phyloP scores from a whole-genome alignment of 2,797 vertebrate species.

The Morelia viridis region DNA sequence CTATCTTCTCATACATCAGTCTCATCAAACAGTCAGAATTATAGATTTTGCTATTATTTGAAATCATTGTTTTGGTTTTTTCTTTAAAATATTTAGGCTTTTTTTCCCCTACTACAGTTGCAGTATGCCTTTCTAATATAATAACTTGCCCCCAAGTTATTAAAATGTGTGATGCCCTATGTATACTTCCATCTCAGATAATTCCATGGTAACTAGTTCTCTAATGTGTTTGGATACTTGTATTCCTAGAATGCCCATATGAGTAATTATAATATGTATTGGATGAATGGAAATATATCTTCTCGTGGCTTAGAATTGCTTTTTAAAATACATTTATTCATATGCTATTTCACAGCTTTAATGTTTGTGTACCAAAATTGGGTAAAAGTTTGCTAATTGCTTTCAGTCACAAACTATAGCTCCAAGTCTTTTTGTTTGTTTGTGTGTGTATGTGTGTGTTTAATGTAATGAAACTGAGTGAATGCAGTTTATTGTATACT shows the following conservation, averaged over 20 bases:
- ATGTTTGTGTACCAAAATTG: conserved; percentile 7
- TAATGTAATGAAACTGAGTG: conserved; percentile 3
- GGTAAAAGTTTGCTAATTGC: not conserved
- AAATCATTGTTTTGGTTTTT: not conserved
- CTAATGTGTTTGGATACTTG: not conserved
- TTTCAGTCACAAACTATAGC: conserved; percentile 20
- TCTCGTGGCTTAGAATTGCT: not conserved
- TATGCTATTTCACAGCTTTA: conserved; percentile 12
- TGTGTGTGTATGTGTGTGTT: not conserved
- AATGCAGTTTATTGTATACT: not conserved
- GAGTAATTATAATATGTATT: not conserved
- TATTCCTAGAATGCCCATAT: not conserved
- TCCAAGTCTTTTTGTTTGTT: not conserved
- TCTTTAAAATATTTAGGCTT: not conserved
- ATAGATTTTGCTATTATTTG: not conserved
- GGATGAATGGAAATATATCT: not conserved
- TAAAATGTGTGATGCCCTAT: not conserved
- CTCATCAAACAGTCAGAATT: not conserved
- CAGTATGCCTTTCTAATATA: not conserved
- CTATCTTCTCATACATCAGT: not conserved
- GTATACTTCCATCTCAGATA: not conserved
- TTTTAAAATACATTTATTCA: conserved; percentile 13
- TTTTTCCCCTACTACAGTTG: not conserved
- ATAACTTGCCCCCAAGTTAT: not conserved
- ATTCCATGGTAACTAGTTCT: conserved; percentile 14